A percentile compares a stretch with the other conserved stretches of the same genome.
Evolutionary conservation across 1,140 invertebrate genomes (phyloP).

Genomic region (Chironomus striatipennis): DNA sequence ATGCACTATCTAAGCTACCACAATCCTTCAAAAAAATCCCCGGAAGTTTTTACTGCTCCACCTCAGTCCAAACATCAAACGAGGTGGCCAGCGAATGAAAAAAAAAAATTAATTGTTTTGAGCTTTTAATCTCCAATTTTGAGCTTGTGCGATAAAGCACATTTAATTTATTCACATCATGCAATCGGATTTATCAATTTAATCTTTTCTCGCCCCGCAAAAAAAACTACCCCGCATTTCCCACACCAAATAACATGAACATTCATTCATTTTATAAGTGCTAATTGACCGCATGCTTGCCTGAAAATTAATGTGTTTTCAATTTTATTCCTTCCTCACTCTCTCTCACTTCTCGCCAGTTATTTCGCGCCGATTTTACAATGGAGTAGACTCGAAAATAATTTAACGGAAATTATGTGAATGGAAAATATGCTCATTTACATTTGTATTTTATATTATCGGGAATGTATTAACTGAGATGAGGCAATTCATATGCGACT

Average conservation of each 20-base stretch:
- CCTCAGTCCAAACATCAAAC: too few species aligned
- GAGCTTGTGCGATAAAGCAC: not conserved
- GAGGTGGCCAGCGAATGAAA: too few species aligned
- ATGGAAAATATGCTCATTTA: too few species aligned
- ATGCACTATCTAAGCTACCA: too few species aligned
- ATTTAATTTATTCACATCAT: slow-evolving; percentile 15
- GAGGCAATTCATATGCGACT: too few species aligned
- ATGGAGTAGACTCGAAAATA: not conserved
- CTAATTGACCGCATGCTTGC: not conserved
- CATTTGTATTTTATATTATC: too few species aligned
- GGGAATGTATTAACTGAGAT: too few species aligned
- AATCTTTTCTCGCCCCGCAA: not conserved
- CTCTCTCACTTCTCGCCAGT: not conserved
- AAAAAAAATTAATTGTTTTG: too few species aligned
- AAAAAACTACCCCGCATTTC: not conserved
- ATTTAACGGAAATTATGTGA: not conserved
- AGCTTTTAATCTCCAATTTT: too few species aligned
- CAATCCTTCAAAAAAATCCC: too few species aligned
- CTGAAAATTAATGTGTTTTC: not conserved
- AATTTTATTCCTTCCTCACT: not conserved
- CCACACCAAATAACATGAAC: not conserved
- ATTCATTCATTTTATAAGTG: not conserved
- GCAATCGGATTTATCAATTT: not conserved
- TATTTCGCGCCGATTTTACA: not conserved
- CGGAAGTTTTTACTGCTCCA: too few species aligned